Evolutionary conservation across 2,113 vertebrate genomes (phyloP), one percentile per base, ranked within the genome.

Genomic region (Prionailurus bengalensis): DNA sequence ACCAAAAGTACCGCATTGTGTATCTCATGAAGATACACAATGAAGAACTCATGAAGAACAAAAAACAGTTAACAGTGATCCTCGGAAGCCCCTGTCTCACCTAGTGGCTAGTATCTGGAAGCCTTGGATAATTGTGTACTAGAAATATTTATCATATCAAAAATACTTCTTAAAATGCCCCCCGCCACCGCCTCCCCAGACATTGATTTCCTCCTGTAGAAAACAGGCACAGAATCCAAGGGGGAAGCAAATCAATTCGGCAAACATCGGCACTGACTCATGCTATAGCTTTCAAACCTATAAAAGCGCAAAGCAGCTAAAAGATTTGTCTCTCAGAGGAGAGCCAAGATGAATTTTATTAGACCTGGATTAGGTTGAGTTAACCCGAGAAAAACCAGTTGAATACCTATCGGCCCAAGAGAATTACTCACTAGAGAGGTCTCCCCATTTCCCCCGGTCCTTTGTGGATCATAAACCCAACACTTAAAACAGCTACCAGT

Each of bases 331-430:
- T 90, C 68, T 48, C n/a, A 70, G 12, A 81, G 81, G 66, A 84
- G 36, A 94, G 87, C 86, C 55, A 78, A 48, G 36, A 79, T 82
- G 82, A 92, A 4, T 66, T 85, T 87, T 73, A 45, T 70, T 83
- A 63, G 45, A 89, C 17, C 7, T 65, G 55, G 70, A 71, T 90
- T 90, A 79, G 39, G 39, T 42, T 33, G 27, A 51, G 63, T 74
- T 68, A 68, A 63, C 81, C 81, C 13, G 27, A 17, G 53, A 94
- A 25, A 82, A 92, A 79, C 33, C 10, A 16, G 16, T 19, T 51
- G 53, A 71, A n/a, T 63, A 36, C 13, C 19, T 78, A 8, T 39
- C 13, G 76, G 39, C 14, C 36, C 19, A 16, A 25, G 45, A 53
- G 89, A 81, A 42, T 90, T 82, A 45, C n/a, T 93, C 29, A 58